Evolutionary conservation across 2,888 invertebrate genomes (phyloP).

Genomic region (Lamellibrachia satsuma): DNA sequence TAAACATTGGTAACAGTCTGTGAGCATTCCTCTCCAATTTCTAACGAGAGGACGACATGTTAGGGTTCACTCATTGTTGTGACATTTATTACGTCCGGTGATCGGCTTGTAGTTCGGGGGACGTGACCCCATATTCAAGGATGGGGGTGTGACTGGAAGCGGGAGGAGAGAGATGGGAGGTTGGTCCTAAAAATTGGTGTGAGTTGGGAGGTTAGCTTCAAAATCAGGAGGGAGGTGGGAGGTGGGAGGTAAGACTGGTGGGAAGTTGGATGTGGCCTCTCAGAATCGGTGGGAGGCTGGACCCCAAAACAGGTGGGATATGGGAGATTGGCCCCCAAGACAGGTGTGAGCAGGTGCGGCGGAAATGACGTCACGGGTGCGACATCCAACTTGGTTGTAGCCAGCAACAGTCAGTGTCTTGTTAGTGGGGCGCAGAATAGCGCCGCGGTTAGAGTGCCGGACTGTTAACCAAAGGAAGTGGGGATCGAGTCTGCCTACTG

Average conservation of each 20-base stretch:
- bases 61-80: not conserved
- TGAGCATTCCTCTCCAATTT: not conserved
- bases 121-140: not conserved
- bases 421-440: not conserved
- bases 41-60: not conserved
- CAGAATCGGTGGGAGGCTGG: no score
- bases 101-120: not conserved
- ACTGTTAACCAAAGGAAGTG: no score
- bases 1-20: not conserved
- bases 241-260: no score
- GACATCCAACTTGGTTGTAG: not conserved
- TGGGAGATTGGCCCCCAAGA: no score
- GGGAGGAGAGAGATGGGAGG: no score
- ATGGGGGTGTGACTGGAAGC: not conserved
- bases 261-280: no score
- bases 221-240: no score
- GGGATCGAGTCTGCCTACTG: no score
- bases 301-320: no score
- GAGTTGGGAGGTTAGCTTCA: no score
- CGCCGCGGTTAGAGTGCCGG: not conserved
- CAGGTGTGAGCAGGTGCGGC: not conserved
- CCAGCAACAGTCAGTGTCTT: not conserved
- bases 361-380: not conserved
- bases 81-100: not conserved
- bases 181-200: no score